Percentiles rank a stretch among this genome's conserved stretches.
These are phyloP conservation scores for Catalaphyllia jardinei DNA, from an alignment of 64 coral and sea anemone genomes.

Conservation along the genomic window DNA sequence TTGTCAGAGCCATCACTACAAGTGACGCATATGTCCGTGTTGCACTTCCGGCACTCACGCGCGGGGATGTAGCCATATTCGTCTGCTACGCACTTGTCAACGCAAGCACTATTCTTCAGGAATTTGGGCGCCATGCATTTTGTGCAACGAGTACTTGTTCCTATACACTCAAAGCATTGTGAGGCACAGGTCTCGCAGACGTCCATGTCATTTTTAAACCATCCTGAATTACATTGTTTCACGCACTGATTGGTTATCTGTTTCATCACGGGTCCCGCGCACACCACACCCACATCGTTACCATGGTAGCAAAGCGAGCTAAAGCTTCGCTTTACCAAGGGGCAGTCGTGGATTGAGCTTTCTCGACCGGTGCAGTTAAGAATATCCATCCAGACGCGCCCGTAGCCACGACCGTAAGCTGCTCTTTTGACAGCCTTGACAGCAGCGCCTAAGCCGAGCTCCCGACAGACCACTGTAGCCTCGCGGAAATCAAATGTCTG, in stretches of 20 bases:
- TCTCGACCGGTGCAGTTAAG: constrained; percentile 60
- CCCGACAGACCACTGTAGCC: constrained; percentile 69
- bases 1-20: constrained; percentile 62
- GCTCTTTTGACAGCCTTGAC: constrained; percentile 56
- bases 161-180: constrained; percentile 59
- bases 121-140: constrained; percentile 81
- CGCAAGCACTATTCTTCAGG: constrained; percentile 43
- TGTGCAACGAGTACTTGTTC: constrained; percentile 52
- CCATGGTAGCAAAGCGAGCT: constrained; percentile 70
- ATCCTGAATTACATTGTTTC: constrained; percentile 32
- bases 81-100: constrained; percentile 33
- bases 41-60: constrained; percentile 52
- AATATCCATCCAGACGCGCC: constrained; percentile 52
- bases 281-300: constrained; percentile 82
- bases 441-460: constrained; percentile 70
- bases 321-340: constrained; percentile 10
- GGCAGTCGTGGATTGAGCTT: constrained; percentile 62
- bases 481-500: constrained; percentile 77
- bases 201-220: constrained; percentile 68
- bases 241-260: constrained; percentile 53
- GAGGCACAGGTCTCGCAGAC: constrained; percentile 48
- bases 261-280: constrained; percentile 54
- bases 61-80: constrained; percentile 61
- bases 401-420: constrained; percentile 56
- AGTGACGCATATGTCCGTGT: constrained; percentile 48